phyloP scores from a whole-genome alignment of 2,888 invertebrate species.

The Lasioglossum morio region DNA sequence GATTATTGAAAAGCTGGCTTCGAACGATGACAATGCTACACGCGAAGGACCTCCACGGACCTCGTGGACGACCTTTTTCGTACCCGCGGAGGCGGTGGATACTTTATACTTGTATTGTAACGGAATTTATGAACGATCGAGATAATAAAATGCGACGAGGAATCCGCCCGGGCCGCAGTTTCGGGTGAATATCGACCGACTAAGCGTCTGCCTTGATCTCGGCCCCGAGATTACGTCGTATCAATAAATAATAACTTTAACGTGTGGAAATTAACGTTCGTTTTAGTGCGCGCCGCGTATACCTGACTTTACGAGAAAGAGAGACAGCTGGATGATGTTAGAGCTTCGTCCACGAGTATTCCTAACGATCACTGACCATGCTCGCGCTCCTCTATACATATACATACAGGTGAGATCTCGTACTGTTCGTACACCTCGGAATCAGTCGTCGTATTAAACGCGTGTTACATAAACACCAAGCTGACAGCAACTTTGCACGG shows the following conservation, averaged over 20 bases:
- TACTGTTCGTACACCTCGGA: not conserved
- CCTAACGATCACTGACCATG: not conserved
- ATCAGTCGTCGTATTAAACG: not conserved
- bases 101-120: constrained; percentile 79
- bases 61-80: constrained; percentile 54
- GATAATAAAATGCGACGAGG: constrained; percentile 80
- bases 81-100: constrained; percentile 68
- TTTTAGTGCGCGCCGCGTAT: constrained; percentile 48
- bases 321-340: not conserved
- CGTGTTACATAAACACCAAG: not conserved
- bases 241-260: constrained; percentile 76
- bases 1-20: constrained; percentile 52
- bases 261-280: constrained; percentile 61
- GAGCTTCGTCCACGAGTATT: not conserved
- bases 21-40: constrained; percentile 60
- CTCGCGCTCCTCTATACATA: not conserved
- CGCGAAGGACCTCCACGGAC: constrained; percentile 36
- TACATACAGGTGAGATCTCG: not conserved
- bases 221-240: constrained; percentile 71
- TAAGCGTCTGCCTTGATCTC: constrained; percentile 68
- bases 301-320: constrained; percentile 19
- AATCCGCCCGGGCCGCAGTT: constrained; percentile 65
- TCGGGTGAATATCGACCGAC: constrained; percentile 73
- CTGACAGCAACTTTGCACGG: not conserved
- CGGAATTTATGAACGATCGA: constrained; percentile 82